A percentile compares a stretch with the other conserved stretches of the same genome.
Evolutionary conservation across 2,888 invertebrate genomes (phyloP).

Genomic region (Liopterus haemorrhoidalis): DNA sequence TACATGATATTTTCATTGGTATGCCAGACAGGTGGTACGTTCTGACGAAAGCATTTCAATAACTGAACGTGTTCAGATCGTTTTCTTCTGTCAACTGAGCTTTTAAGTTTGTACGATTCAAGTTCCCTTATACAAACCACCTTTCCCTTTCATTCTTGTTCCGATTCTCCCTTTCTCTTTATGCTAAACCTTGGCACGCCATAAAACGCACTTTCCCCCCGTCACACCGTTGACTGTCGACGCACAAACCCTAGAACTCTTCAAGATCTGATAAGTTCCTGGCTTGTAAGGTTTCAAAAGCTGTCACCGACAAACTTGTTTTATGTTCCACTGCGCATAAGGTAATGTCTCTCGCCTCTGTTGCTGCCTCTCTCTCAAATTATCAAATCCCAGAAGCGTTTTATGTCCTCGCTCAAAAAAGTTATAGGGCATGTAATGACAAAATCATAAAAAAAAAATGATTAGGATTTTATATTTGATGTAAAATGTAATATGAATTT

Average conservation of each 20-base stretch:
- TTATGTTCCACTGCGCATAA: slow-evolving; percentile 16
- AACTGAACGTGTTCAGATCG: slow-evolving; percentile 20
- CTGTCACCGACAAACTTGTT: slow-evolving; percentile 22
- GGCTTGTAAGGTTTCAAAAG: slow-evolving; percentile 21
- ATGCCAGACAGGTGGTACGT: no score
- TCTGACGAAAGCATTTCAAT: slow-evolving; percentile 24
- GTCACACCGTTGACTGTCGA: no score
- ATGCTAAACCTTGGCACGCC: slow-evolving; percentile 10
- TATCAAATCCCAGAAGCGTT: no score
- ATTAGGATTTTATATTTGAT: no score
- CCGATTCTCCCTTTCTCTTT: slow-evolving; percentile 1
- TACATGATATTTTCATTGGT: no score
- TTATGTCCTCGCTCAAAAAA: no score
- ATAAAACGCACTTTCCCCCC: slow-evolving; percentile 21
- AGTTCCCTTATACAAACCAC: slow-evolving; percentile 9
- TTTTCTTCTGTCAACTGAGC: slow-evolving; percentile 17
- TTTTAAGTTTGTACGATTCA: slow-evolving; percentile 14
- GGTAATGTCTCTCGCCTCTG: no score
- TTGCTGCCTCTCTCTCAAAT: no score
- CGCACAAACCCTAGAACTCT: slow-evolving; percentile 18
- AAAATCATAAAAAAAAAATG: no score
- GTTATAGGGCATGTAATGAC: no score
- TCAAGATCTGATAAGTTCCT: slow-evolving; percentile 22
- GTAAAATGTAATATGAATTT: no score
- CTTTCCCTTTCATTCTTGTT: slow-evolving; percentile 5